Base-by-base conservation (phyloP, 2,888 invertebrate species). In the Acleris sparsana region DNA sequence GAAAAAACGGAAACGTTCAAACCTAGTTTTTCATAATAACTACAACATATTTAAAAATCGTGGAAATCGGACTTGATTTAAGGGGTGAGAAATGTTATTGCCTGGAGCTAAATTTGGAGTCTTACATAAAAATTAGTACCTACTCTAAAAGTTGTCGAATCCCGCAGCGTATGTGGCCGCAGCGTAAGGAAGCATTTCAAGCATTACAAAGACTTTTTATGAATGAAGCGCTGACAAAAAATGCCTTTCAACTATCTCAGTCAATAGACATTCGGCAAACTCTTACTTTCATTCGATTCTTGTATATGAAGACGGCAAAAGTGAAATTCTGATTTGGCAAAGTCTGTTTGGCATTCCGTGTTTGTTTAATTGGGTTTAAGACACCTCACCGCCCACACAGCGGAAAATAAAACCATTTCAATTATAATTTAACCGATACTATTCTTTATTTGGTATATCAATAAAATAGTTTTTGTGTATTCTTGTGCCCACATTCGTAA, bases 341-440 rank as follows among this genome's bases (percentile, higher is more conserved):
- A 62, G 57, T 64, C 52, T 69, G 68, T 66, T 39, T 48, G 68
- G 60, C 71, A 71, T 57, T 56, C 56, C 65, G 65, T 73, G 73
- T 75, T 71, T 69, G 53, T 68, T 75, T 78, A 78, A 81, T 81
- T 76, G 70, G 76, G 75, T 76, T 75, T 71, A 2, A 33, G 70
- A 70, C 52, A 46, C 20, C 16, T 20, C 53, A 9, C 22, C 61
- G 53, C 53, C 61, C 44, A 61, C 44, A 61, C 61, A 17, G 20
- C 33, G 29, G 39, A 13, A 57, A 29, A 18, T 46, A 25, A 57
- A 57, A 46, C 25, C 22, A 56, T 22, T 44, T 55, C 60, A 5
- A 55, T 33, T 6, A 25, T 25, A 7, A 33, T 59, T 60, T 53
- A 56, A 60, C 51, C n/a, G 20, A 60, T 56, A 11, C 39, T 39